Conservation (phyloP, 2,888 invertebrate genomes). For the Campoletis raptor region DNA sequence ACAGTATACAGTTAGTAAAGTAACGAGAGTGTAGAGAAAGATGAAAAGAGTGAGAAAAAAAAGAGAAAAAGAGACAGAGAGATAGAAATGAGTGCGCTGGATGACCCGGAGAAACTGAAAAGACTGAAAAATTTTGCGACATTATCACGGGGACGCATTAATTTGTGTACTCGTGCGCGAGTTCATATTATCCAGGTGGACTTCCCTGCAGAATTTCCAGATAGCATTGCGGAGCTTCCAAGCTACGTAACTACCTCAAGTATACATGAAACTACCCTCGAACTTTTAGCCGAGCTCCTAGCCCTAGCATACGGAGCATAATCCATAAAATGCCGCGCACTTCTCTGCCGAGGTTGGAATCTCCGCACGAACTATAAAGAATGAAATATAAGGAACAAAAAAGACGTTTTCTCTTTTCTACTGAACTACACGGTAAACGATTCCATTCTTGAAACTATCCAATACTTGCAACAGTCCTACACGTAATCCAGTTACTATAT, state of each 20-base stretch:
- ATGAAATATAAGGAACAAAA: background rate
- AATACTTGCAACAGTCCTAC: background rate
- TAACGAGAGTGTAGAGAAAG: too few species aligned
- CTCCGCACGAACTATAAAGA: conserved; percentile 29
- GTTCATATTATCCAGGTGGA: conserved; percentile 52
- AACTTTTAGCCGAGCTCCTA: too few species aligned
- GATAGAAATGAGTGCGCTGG: conserved; percentile 30
- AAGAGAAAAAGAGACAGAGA: background rate
- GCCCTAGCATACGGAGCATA: conserved; percentile 25
- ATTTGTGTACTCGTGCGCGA: conserved; percentile 65
- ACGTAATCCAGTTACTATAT: background rate
- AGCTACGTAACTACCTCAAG: conserved; percentile 34
- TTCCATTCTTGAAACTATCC: background rate
- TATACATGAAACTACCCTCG: conserved; percentile 38
- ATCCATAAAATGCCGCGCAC: conserved; percentile 53
- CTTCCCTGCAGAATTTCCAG: conserved; percentile 35
- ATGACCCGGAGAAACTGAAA: conserved; percentile 40
- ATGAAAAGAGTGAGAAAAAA: background rate
- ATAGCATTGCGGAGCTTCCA: conserved; percentile 25
- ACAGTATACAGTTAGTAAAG: too few species aligned
- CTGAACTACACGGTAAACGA: background rate
- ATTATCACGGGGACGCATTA: conserved; percentile 65
- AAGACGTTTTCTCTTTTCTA: background rate
- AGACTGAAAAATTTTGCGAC: conserved; percentile 59
- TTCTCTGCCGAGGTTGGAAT: conserved; percentile 41